phyloP scores from a whole-genome alignment of 2,797 vertebrate genomes.

The Cephalopachus bancanus region DNA sequence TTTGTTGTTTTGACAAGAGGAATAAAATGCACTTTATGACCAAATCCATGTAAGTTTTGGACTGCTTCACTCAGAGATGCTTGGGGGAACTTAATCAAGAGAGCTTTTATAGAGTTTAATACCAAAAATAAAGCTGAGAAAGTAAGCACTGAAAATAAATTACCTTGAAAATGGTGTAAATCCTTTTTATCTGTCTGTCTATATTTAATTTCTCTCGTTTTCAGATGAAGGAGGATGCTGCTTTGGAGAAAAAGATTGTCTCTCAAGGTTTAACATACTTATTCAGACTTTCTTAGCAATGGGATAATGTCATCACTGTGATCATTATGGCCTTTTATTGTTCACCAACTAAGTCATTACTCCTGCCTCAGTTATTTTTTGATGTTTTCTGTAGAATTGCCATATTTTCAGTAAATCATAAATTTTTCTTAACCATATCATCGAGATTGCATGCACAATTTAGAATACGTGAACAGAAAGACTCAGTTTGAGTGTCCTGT shows the following conservation, averaged over 20 bases:
- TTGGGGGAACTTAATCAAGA: conserved; percentile 80
- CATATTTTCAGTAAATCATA: conserved; percentile 38
- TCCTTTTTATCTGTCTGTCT: conserved; percentile 81
- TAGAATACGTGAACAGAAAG: conserved; percentile 66
- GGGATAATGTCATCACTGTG: neutral
- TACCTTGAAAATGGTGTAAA: conserved; percentile 82
- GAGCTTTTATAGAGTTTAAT: conserved; percentile 72
- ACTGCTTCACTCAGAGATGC: conserved; percentile 70
- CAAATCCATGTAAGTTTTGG: conserved; percentile 76
- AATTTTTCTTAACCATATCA: conserved; percentile 58
- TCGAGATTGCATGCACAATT: conserved; percentile 65
- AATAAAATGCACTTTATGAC: conserved; percentile 82
- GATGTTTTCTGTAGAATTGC: neutral
- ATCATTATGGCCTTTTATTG: conserved; percentile 58
- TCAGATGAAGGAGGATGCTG: conserved; percentile 46
- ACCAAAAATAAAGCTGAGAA: conserved; percentile 75
- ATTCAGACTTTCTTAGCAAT: neutral
- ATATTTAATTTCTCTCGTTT: conserved; percentile 82
- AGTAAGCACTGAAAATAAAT: conserved; percentile 78
- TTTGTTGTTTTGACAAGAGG: conserved; percentile 79
- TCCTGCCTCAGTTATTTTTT: conserved; percentile 14
- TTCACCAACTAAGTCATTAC: neutral
- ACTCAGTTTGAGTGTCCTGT: neutral
- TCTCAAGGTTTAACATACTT: conserved; percentile 58
- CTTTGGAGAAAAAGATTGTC: conserved; percentile 60